phyloP scores from a whole-genome alignment of 2,888 invertebrate species.

The Argyra leucocephala region DNA sequence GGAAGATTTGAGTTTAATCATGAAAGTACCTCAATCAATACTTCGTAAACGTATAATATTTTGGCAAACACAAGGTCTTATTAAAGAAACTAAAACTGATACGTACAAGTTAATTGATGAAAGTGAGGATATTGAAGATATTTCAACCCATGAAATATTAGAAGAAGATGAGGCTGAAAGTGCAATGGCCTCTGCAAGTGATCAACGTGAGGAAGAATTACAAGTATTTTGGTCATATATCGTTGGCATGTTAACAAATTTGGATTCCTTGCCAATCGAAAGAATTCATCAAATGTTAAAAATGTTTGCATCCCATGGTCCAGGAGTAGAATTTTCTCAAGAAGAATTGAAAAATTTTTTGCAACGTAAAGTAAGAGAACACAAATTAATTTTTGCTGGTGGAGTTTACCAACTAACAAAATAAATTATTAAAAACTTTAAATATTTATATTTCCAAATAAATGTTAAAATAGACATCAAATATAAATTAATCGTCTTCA shows the following conservation, averaged over 20 bases:
- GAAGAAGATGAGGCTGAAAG: constrained; percentile 93
- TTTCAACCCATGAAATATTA: constrained; percentile 53
- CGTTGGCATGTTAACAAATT: constrained; percentile 90
- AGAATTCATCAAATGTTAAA: constrained; percentile 93
- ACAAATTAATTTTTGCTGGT: constrained; percentile 73
- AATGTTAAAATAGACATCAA: no score
- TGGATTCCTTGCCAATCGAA: constrained; percentile 82
- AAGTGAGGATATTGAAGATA: constrained; percentile 49
- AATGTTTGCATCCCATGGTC: constrained; percentile 91
- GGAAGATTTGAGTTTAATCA: constrained; percentile 71
- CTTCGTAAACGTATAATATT: constrained; percentile 78
- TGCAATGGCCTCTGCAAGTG: constrained; percentile 88
- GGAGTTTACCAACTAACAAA: constrained; percentile 84
- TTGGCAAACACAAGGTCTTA: constrained; percentile 88
- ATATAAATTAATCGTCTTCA: not conserved
- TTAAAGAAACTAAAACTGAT: constrained; percentile 67
- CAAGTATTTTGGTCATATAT: constrained; percentile 96
- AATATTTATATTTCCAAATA: no score
- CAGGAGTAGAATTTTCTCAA: constrained; percentile 77
- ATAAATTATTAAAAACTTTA: no score
- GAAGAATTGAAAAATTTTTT: constrained; percentile 82
- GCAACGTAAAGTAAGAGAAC: constrained; percentile 85
- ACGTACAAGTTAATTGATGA: constrained; percentile 64
- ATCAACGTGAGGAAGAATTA: constrained; percentile 86
- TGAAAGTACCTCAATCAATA: constrained; percentile 80